phyloP scores from a whole-genome alignment of 2,888 invertebrate genomes.

The Cremastinae sp. region DNA sequence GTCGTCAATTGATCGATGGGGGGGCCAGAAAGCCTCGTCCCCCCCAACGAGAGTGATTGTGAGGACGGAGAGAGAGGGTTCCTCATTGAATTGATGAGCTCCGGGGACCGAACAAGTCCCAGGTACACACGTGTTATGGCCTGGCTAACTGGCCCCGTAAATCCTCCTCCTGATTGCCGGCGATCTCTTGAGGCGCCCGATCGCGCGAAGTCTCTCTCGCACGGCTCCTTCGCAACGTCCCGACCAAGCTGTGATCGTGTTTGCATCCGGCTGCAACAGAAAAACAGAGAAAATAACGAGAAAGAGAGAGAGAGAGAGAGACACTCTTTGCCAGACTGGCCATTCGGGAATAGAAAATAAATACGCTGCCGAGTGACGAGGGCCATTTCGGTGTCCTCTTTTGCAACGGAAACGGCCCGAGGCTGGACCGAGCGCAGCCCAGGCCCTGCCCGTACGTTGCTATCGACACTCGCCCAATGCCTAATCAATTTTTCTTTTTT shows the following conservation, averaged over 20 bases:
- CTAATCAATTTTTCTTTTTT: slow-evolving; percentile 50
- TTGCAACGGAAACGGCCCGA: slow-evolving; percentile 77
- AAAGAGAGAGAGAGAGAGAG: slow-evolving; percentile 28
- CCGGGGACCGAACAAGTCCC: slow-evolving; percentile 28
- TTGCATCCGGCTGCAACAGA: slow-evolving; percentile 10
- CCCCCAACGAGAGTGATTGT: too few species aligned
- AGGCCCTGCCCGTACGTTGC: slow-evolving; percentile 80
- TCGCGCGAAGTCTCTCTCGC: slow-evolving; percentile 20
- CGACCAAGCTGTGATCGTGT: slow-evolving; percentile 29
- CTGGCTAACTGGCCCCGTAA: slow-evolving; percentile 1
- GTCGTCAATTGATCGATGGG: slow-evolving; percentile 75
- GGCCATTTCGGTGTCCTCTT: slow-evolving; percentile 49
- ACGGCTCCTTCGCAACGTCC: slow-evolving; percentile 24
- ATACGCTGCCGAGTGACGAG: slow-evolving; percentile 13
- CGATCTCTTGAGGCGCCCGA: slow-evolving; percentile 4
- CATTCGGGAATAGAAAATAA: slow-evolving; percentile 11
- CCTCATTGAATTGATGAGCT: slow-evolving; percentile 22
- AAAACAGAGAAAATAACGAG: slow-evolving; percentile 1
- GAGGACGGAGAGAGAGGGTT: too few species aligned
- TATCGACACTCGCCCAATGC: slow-evolving; percentile 78
- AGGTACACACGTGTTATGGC: slow-evolving; percentile 3
- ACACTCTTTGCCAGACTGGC: slow-evolving; percentile 20
- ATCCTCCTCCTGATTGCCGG: slow-evolving; percentile 25
- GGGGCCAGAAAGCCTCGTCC: slow-evolving; percentile 15
- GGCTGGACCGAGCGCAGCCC: slow-evolving; percentile 79